Percentiles rank a stretch among this genome's conserved stretches.
phyloP scores from a whole-genome alignment of 2,797 vertebrate genomes.

The Melanotaenia pygmaea region DNA sequence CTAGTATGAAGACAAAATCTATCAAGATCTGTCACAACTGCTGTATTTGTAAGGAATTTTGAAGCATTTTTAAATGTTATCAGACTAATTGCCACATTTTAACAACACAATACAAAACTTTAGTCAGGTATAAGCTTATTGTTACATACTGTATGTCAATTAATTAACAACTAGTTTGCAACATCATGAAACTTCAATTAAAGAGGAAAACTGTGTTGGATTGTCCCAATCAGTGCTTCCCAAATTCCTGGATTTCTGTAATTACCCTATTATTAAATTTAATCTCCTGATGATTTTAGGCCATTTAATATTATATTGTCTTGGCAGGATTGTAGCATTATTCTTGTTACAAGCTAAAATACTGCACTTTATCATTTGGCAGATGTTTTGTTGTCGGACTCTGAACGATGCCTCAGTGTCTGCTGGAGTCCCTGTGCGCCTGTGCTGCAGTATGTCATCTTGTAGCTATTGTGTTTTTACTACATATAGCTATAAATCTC shows the following conservation, averaged over 20 bases:
- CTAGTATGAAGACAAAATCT: neutral
- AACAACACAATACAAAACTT: neutral
- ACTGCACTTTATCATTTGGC: conserved; percentile 32
- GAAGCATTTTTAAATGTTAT: too few relatives aligned
- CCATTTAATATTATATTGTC: conserved; percentile 20
- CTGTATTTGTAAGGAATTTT: neutral
- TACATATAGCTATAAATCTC: conserved; percentile 34
- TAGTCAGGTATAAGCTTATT: neutral
- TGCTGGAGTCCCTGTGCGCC: conserved; percentile 13
- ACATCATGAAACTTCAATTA: neutral
- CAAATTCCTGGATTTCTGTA: conserved; percentile 26
- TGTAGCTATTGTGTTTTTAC: conserved; percentile 9
- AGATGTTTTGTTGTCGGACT: conserved; percentile 19
- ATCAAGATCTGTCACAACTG: too few relatives aligned
- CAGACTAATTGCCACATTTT: neutral
- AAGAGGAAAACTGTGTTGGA: neutral
- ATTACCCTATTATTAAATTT: conserved; percentile 31
- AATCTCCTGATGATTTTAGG: conserved; percentile 32
- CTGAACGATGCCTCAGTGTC: conserved; percentile 20
- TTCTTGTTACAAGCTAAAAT: conserved; percentile 10
- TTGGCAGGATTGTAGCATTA: conserved; percentile 12
- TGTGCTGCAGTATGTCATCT: conserved; percentile 16
- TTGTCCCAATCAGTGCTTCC: conserved; percentile 16
- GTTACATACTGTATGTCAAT: neutral
- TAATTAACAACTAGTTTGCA: neutral